A percentile compares a stretch with the other conserved stretches of the same genome.
Conservation (phyloP, 2,888 invertebrate genomes). For the Syrphus vitripennis region DNA sequence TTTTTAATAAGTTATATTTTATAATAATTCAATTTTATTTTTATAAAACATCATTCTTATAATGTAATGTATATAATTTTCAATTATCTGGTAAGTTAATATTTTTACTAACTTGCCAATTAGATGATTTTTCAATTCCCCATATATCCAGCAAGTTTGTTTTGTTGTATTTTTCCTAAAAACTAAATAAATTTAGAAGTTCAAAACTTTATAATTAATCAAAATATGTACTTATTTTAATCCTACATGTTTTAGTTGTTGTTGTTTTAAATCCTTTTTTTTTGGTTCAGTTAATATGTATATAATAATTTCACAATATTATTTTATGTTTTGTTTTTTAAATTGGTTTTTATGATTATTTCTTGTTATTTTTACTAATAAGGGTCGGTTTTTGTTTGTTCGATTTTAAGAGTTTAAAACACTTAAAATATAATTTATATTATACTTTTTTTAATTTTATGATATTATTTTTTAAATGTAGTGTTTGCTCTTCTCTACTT, state of each 20-base stretch:
- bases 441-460: not conserved
- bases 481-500: conserved; percentile 15
- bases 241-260: not conserved
- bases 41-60: conserved; percentile 61
- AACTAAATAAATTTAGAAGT: conserved; percentile 72
- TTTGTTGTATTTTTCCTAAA: conserved; percentile 18
- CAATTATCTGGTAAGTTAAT: conserved; percentile 40
- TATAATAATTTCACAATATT: conserved; percentile 8
- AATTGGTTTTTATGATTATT: not conserved
- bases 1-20: conserved; percentile 56
- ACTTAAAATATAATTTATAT: not conserved
- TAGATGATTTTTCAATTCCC: conserved; percentile 32
- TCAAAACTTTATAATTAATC: conserved; percentile 73
- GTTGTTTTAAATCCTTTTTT: conserved; percentile 8
- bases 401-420: not conserved
- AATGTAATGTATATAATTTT: conserved; percentile 40
- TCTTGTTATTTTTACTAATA: not conserved
- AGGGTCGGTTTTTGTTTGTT: not conserved
- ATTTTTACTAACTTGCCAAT: conserved; percentile 61
- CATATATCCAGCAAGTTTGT: conserved; percentile 16
- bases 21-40: conserved; percentile 50
- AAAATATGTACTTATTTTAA: conserved; percentile 28
- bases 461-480: not conserved
- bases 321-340: conserved; percentile 10
- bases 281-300: conserved; percentile 55